Evolutionary conservation across 1,140 invertebrate species (phyloP).

Genomic region (Eupeodes corollae): DNA sequence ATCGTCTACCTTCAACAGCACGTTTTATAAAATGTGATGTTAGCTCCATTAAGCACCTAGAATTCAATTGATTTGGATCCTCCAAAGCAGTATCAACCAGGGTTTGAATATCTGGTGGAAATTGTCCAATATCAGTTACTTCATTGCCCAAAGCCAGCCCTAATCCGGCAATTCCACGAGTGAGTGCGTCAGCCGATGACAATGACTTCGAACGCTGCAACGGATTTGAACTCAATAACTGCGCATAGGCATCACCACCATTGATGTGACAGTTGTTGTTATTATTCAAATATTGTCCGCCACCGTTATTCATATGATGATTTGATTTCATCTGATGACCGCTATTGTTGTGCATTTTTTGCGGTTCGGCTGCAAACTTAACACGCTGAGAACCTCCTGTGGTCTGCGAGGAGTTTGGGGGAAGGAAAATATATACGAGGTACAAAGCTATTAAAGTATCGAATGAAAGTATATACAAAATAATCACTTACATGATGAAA

Average conservation of each 20-base stretch:
- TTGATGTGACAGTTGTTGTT: slow-evolving; percentile 15
- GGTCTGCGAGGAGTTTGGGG: background rate
- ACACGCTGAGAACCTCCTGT: slow-evolving; percentile 21
- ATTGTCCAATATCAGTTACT: slow-evolving; percentile 59
- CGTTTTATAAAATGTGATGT: slow-evolving; percentile 68
- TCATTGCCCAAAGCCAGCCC: slow-evolving; percentile 47
- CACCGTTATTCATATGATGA: slow-evolving; percentile 13
- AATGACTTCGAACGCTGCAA: slow-evolving; percentile 67
- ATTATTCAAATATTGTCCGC: slow-evolving; percentile 20
- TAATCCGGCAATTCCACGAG: slow-evolving; percentile 47
- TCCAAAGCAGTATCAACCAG: slow-evolving; percentile 59
- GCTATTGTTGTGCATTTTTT: slow-evolving; percentile 9
- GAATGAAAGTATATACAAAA: background rate
- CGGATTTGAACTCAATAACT: slow-evolving; percentile 22
- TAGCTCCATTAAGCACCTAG: slow-evolving; percentile 70
- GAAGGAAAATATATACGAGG: background rate
- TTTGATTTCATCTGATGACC: slow-evolving; percentile 8
- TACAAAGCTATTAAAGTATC: background rate
- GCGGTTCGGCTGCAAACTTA: slow-evolving; percentile 32
- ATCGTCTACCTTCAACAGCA: slow-evolving; percentile 63
- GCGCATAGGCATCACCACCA: slow-evolving; percentile 4
- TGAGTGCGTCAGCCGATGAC: slow-evolving; percentile 55
- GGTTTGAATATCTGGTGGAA: slow-evolving; percentile 57
- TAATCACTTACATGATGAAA: slow-evolving; percentile 44
- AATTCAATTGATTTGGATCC: slow-evolving; percentile 67